Conservation (phyloP, 2,888 invertebrate genomes). For the Limnephilus marmoratus region DNA sequence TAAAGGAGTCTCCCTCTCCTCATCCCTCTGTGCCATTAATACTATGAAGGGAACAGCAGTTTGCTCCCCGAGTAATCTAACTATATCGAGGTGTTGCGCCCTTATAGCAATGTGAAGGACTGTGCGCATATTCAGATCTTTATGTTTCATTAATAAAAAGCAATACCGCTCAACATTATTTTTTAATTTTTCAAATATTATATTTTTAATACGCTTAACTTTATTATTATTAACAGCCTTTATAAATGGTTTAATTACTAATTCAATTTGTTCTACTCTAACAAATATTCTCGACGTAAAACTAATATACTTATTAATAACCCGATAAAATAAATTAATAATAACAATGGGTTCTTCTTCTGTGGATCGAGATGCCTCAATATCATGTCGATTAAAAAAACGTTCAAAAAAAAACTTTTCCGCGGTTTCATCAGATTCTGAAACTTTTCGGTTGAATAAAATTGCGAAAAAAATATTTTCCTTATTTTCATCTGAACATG, state of each 20-base stretch:
- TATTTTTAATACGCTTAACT: not conserved
- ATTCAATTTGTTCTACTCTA: no score
- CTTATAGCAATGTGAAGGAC: not conserved
- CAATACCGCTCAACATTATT: not conserved
- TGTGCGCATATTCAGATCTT: not conserved
- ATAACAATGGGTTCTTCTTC: no score
- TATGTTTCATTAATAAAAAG: not conserved
- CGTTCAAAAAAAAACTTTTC: not conserved
- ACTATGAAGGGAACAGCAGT: not conserved
- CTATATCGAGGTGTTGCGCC: not conserved
- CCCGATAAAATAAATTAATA: no score
- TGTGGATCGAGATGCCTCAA: no score
- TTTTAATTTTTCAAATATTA: not conserved
- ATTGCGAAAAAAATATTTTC: not conserved
- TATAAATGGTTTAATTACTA: no score
- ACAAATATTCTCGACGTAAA: not conserved
- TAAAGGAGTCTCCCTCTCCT: fast-evolving
- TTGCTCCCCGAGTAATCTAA: not conserved
- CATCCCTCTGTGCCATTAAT: not conserved
- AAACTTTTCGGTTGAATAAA: not conserved
- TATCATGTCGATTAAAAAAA: not conserved
- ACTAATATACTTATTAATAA: no score
- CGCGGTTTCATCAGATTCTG: not conserved
- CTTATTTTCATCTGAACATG: not conserved
- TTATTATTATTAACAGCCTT: no score